phyloP scores from a whole-genome alignment of 2,888 invertebrate genomes.

The Polydrusus tereticollis region DNA sequence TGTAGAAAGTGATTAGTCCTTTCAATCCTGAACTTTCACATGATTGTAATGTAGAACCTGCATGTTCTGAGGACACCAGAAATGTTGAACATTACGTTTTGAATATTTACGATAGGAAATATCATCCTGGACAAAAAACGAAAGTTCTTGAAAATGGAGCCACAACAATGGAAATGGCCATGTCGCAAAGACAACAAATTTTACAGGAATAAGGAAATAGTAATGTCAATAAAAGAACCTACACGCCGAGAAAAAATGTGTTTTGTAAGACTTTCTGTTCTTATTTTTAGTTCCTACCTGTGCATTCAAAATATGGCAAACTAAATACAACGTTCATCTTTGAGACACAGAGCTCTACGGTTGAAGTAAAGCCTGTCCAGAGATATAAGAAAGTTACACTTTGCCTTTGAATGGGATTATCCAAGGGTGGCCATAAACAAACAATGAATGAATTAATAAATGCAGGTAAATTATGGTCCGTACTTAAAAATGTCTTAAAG shows the following conservation, averaged over 20 bases:
- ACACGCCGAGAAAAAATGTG: background rate
- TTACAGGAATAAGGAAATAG: background rate
- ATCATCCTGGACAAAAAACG: background rate
- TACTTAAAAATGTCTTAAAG: too few species aligned
- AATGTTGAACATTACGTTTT: constrained; percentile 3
- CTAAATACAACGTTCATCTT: background rate
- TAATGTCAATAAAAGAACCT: background rate
- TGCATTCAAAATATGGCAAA: background rate
- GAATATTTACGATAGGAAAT: background rate
- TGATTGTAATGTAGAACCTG: background rate
- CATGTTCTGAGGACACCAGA: background rate
- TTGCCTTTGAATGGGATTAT: too few species aligned
- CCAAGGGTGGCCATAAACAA: too few species aligned
- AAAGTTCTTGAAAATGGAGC: constrained; percentile 4
- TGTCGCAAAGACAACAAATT: background rate
- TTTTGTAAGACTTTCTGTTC: too few species aligned
- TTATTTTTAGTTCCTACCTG: background rate
- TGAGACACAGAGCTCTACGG: background rate
- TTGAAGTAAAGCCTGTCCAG: too few species aligned
- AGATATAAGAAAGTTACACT: too few species aligned
- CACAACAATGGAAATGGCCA: background rate
- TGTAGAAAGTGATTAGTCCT: background rate
- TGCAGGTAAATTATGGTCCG: too few species aligned
- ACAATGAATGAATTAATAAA: too few species aligned
- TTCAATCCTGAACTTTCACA: background rate